Conservation (phyloP, 23 tunicate genomes). For the Clavelina lepadiformis region DNA sequence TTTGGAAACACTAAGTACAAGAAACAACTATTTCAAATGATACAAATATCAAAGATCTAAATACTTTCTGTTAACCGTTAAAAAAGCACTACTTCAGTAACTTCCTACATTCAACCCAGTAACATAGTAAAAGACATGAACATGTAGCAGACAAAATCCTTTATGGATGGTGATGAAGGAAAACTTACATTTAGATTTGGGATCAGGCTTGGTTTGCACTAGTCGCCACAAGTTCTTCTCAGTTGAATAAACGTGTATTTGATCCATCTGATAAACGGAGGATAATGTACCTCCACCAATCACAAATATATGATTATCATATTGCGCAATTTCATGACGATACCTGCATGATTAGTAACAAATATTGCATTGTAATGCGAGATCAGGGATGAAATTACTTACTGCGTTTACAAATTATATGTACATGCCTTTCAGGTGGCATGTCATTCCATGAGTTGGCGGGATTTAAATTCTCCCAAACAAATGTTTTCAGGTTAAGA, state of each 20-base stretch:
- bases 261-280: slow-evolving; percentile 20
- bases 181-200: neutral
- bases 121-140: no score
- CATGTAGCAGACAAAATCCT: no score
- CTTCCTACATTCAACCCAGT: no score
- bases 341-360: no score
- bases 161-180: neutral
- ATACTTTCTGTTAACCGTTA: no score
- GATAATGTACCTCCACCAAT: slow-evolving; percentile 76
- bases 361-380: no score
- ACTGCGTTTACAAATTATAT: no score
- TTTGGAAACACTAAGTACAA: slow-evolving; percentile 15
- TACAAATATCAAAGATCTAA: neutral
- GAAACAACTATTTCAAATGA: neutral
- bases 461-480: slow-evolving; percentile 45
- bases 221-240: slow-evolving; percentile 25
- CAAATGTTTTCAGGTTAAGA: slow-evolving; percentile 34
- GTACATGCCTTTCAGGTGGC: slow-evolving; percentile 57
- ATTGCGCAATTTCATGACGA: slow-evolving; percentile 65
- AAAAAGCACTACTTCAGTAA: no score
- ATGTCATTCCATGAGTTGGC: slow-evolving; percentile 32
- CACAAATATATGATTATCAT: slow-evolving; percentile 29
- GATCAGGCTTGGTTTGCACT: slow-evolving; percentile 35
- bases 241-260: slow-evolving; percentile 33
- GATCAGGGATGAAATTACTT: no score